phyloP scores from a whole-genome alignment of 2,888 invertebrate species.

The Phalera bucephala region DNA sequence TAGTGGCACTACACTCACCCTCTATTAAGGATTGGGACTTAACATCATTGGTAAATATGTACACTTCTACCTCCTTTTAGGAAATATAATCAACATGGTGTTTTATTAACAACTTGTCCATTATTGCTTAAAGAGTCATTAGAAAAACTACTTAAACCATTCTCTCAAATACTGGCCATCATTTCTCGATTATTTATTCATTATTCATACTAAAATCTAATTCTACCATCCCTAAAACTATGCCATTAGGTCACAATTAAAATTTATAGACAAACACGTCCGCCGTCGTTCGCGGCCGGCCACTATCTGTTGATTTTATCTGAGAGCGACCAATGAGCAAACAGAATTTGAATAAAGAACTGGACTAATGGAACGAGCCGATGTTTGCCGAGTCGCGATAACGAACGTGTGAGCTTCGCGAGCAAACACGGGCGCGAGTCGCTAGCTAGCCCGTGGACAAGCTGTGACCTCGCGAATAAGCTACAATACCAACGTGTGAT shows the following conservation, averaged over 20 bases:
- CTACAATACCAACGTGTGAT: constrained; percentile 18
- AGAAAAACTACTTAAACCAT: too few species aligned
- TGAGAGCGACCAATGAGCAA: constrained; percentile 39
- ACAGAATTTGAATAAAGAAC: constrained; percentile 48
- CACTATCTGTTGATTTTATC: constrained; percentile 41
- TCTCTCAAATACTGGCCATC: too few species aligned
- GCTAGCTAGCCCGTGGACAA: constrained; percentile 33
- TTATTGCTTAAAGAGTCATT: too few species aligned
- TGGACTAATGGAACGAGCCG: constrained; percentile 37
- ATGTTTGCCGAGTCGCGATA: constrained; percentile 35
- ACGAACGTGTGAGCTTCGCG: constrained; percentile 42
- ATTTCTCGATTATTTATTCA: too few species aligned
- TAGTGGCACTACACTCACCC: too few species aligned
- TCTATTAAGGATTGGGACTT: too few species aligned
- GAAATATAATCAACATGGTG: too few species aligned
- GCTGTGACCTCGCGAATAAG: constrained; percentile 48
- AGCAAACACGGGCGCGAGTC: constrained; percentile 60
- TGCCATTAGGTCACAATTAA: constrained; percentile 42
- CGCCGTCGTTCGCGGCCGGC: constrained; percentile 7
- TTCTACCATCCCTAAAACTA: constrained; percentile 20
- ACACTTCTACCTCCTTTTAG: too few species aligned
- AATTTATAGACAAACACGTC: constrained; percentile 38
- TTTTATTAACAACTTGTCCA: too few species aligned
- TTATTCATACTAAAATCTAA: too few species aligned
- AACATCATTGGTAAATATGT: too few species aligned